Conservation (phyloP, 2,888 invertebrate genomes). For the Ornithoptera alexandrae region DNA sequence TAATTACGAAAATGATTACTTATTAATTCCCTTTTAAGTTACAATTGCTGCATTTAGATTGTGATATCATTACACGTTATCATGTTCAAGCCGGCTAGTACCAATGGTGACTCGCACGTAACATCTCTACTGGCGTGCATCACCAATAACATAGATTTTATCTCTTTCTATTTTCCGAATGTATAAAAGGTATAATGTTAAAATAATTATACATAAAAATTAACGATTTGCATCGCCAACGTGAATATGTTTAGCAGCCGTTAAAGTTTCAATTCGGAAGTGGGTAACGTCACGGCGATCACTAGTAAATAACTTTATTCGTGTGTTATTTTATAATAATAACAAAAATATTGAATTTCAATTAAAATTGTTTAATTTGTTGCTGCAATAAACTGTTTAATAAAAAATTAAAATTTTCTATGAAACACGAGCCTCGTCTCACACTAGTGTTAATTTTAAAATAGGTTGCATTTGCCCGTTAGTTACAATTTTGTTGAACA, state of each 20-base stretch:
- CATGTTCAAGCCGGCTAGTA: conserved; percentile 2
- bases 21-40: conserved; percentile 9
- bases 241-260: too few relatives aligned
- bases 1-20: conserved; percentile 12
- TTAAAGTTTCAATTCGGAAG: conserved; percentile 14
- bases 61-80: conserved; percentile 31
- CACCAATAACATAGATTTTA: too few relatives aligned
- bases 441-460: background rate
- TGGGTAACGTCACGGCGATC: conserved; percentile 52
- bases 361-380: conserved; percentile 65
- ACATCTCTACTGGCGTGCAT: too few relatives aligned
- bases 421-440: background rate
- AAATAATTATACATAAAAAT: too few relatives aligned
- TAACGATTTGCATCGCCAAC: too few relatives aligned
- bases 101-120: too few relatives aligned
- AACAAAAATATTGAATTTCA: conserved; percentile 76
- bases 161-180: too few relatives aligned
- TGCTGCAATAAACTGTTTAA: background rate
- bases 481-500: background rate
- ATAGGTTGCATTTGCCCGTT: background rate
- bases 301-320: conserved; percentile 74
- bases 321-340: conserved; percentile 74
- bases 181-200: too few relatives aligned
- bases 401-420: background rate
- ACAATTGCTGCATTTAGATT: conserved; percentile 36